A percentile compares a stretch with the other conserved stretches of the same genome.
These are phyloP conservation scores for Sinocyclocheilus maitianheensis DNA, from an alignment of 2,113 vertebrate genomes.

Conservation along the genomic window DNA sequence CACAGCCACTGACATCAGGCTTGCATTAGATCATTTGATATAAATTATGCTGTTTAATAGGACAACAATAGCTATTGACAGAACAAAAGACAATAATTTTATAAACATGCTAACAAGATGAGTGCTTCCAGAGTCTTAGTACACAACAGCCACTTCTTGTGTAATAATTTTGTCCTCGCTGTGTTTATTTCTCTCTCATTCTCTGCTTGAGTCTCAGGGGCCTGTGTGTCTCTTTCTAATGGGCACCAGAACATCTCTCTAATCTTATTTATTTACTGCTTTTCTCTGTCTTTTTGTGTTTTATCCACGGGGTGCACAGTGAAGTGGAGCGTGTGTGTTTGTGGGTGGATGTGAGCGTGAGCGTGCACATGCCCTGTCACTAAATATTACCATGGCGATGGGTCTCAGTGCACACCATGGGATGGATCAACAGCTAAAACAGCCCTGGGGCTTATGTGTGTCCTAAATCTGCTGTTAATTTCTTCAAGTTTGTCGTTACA, in stretches of 20 bases:
- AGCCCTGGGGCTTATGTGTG: slow-evolving; percentile 24
- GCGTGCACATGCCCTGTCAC: slow-evolving; percentile 68
- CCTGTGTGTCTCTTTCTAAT: slow-evolving; percentile 38
- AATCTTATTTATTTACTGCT: slow-evolving; percentile 26
- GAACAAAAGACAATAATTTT: slow-evolving; percentile 14
- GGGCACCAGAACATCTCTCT: slow-evolving; percentile 48
- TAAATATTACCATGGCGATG: slow-evolving; percentile 63
- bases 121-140: slow-evolving; percentile 17
- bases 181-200: slow-evolving; percentile 19
- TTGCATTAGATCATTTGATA: neutral
- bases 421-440: slow-evolving; percentile 58
- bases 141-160: slow-evolving; percentile 5
- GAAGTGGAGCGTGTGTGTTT: slow-evolving; percentile 58
- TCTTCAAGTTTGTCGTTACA: neutral
- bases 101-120: slow-evolving; percentile 18
- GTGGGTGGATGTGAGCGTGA: slow-evolving; percentile 61
- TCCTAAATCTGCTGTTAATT: slow-evolving; percentile 23
- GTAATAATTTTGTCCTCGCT: slow-evolving; percentile 1
- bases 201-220: neutral
- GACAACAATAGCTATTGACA: neutral
- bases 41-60: neutral
- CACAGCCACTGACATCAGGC: neutral
- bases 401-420: slow-evolving; percentile 60
- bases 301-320: neutral
- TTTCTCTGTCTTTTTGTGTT: neutral